Evolutionary conservation across 2,888 invertebrate genomes (phyloP).

Genomic region (Eristalis intricaria): DNA sequence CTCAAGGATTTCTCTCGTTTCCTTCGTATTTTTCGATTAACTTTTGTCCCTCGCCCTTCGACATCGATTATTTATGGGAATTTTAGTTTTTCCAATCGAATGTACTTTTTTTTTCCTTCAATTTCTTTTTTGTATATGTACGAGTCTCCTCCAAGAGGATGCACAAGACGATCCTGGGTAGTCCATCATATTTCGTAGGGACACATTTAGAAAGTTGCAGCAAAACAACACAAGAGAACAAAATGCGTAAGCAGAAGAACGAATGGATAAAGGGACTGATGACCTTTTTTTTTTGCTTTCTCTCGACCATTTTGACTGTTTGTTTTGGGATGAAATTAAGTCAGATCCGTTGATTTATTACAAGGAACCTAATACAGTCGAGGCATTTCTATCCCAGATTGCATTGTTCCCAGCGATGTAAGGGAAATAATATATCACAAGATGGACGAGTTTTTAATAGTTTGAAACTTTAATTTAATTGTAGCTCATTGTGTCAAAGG

Average conservation of each 20-base stretch:
- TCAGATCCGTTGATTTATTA: conserved; percentile 69
- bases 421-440: conserved; percentile 62
- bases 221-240: conserved; percentile 23
- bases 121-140: not conserved
- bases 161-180: conserved; percentile 59
- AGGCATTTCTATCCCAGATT: conserved; percentile 14
- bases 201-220: conserved; percentile 58
- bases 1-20: conserved; percentile 54
- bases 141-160: conserved; percentile 28
- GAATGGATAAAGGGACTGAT: conserved; percentile 21
- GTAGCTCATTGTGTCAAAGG: conserved; percentile 37
- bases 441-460: conserved; percentile 66
- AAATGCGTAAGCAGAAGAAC: conserved; percentile 8
- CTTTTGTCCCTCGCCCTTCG: conserved; percentile 46
- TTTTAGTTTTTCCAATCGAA: conserved; percentile 59
- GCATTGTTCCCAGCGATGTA: conserved; percentile 16
- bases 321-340: conserved; percentile 68
- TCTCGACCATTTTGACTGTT: conserved; percentile 48
- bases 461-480: conserved; percentile 54
- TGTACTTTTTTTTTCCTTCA: conserved; percentile 15
- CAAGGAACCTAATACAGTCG: conserved; percentile 21
- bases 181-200: conserved; percentile 65
- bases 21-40: conserved; percentile 56
- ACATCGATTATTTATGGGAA: conserved; percentile 69
- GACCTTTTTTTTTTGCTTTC: conserved; percentile 48